phyloP scores from a whole-genome alignment of 1,140 invertebrate genomes.

The Laodelphax striatellus region DNA sequence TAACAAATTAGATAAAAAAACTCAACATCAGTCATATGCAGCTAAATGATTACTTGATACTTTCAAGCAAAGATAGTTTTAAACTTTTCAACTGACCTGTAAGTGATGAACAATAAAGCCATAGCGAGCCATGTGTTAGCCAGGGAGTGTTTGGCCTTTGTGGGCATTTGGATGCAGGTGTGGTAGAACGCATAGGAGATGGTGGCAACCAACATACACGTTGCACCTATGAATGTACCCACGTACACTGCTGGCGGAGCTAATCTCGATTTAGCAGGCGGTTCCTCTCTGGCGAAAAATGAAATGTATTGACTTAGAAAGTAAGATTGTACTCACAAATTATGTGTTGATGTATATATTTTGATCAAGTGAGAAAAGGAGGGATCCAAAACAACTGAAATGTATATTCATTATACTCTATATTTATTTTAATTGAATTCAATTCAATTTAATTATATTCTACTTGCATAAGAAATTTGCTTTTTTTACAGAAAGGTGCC shows the following conservation, averaged over 20 bases:
- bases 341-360: too few species aligned
- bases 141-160: conserved; percentile 72
- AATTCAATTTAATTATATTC: too few species aligned
- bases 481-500: too few species aligned
- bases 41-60: neutral
- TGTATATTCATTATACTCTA: too few species aligned
- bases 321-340: too few species aligned
- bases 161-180: conserved; percentile 66
- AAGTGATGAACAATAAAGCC: conserved; percentile 59
- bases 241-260: conserved; percentile 71
- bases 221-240: conserved; percentile 61
- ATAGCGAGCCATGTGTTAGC: conserved; percentile 78
- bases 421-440: too few species aligned
- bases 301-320: too few species aligned
- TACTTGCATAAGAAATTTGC: too few species aligned
- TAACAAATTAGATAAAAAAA: too few species aligned
- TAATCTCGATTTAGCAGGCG: conserved; percentile 56
- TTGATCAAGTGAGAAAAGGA: too few species aligned
- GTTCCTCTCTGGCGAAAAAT: conserved; percentile 23
- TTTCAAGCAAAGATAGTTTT: neutral
- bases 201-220: conserved; percentile 59
- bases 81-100: conserved; percentile 34
- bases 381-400: too few species aligned
- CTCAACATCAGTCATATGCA: too few species aligned
- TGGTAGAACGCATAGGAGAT: conserved; percentile 67